phyloP scores from a whole-genome alignment of 2,888 invertebrate species.

The Philopedon plagiatum region DNA sequence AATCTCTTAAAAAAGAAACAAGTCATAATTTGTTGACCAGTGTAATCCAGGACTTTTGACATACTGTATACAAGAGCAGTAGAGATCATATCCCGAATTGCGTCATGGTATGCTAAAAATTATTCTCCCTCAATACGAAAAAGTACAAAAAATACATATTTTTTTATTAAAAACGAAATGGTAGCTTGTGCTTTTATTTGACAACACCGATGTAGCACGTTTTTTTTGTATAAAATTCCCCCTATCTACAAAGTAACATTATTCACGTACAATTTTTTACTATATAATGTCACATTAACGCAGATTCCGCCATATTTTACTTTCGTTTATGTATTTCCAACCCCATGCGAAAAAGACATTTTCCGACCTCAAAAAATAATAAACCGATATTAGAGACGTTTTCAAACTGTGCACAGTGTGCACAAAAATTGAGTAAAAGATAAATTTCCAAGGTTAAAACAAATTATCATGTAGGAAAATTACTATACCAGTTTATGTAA shows the following conservation, averaged over 20 bases:
- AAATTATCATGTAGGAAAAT: background rate
- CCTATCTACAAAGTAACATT: background rate
- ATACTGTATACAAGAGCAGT: too few species aligned
- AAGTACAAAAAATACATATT: too few species aligned
- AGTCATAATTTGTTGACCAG: too few species aligned
- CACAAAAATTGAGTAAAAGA: background rate
- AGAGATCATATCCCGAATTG: too few species aligned
- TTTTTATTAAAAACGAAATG: too few species aligned
- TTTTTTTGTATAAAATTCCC: background rate
- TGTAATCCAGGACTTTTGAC: too few species aligned
- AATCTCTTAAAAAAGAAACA: too few species aligned
- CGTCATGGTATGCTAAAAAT: too few species aligned
- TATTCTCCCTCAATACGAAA: too few species aligned
- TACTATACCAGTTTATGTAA: too few species aligned
- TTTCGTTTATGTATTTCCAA: constrained; percentile 9
- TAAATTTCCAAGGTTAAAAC: background rate
- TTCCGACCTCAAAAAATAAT: constrained; percentile 2
- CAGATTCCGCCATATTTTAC: constrained; percentile 4
- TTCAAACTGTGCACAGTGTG: background rate
- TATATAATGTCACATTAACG: background rate
- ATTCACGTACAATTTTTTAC: background rate
- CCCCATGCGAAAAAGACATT: background rate
- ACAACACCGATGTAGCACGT: too few species aligned
- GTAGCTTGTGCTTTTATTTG: too few species aligned
- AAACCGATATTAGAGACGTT: constrained; percentile 8